Evolutionary conservation across 2,797 vertebrate species (phyloP).

Genomic region (Tarsius wallacei): DNA sequence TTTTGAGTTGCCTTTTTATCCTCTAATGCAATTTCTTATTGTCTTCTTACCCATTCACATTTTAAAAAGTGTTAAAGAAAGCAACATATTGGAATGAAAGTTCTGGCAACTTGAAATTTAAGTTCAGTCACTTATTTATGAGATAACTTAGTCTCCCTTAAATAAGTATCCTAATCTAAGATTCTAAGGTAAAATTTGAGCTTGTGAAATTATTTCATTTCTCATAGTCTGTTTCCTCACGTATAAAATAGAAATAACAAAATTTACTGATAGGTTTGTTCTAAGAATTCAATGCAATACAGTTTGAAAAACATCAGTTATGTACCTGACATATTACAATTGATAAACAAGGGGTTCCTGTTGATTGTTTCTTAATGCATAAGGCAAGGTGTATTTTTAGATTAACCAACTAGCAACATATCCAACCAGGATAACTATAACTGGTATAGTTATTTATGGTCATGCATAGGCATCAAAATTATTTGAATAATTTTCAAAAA

Average conservation of each 20-base stretch:
- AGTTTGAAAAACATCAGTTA: neutral
- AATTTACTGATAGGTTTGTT: neutral
- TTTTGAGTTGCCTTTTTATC: slow-evolving; percentile 43
- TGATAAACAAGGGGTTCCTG: neutral
- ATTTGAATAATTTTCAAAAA: neutral
- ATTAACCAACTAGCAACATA: neutral
- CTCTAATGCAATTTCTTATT: slow-evolving; percentile 13
- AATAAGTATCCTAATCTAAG: neutral
- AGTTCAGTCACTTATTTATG: neutral
- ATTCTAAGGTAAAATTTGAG: neutral
- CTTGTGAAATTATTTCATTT: neutral
- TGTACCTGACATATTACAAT: neutral
- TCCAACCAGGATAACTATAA: too few species aligned
- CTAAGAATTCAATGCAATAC: neutral
- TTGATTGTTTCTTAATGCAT: neutral
- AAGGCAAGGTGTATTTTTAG: neutral
- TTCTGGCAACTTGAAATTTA: neutral
- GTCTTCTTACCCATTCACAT: neutral
- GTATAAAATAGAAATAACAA: neutral
- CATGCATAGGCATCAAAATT: neutral
- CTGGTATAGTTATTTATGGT: neutral
- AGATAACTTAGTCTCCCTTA: neutral
- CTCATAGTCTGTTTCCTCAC: neutral
- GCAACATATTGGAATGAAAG: neutral
- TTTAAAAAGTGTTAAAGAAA: neutral